Evolutionary conservation across 2,888 invertebrate species (phyloP).

Genomic region (Trichopoda pennipes): DNA sequence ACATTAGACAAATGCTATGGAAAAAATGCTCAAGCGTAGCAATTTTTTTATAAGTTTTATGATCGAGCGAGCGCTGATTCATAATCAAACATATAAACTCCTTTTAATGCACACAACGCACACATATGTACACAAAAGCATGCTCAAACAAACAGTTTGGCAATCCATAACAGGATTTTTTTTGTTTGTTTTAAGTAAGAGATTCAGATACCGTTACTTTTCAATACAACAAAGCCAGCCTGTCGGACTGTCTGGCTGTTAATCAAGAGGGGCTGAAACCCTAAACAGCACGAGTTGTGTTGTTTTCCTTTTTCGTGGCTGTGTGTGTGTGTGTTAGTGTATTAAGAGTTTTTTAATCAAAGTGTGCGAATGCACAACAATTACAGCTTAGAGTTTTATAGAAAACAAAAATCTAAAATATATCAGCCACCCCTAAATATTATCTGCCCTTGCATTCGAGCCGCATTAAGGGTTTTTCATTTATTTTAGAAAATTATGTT

Average conservation of each 20-base stretch:
- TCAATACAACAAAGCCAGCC: conserved; percentile 19
- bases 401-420: conserved; percentile 37
- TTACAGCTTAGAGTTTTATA: conserved; percentile 55
- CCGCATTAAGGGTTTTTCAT: conserved; percentile 51
- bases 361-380: conserved; percentile 53
- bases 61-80: conserved; percentile 70
- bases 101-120: not conserved
- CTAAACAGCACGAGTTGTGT: conserved; percentile 60
- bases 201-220: conserved; percentile 64
- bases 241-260: not conserved
- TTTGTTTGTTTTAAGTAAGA: conserved; percentile 20
- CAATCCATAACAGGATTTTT: conserved; percentile 62
- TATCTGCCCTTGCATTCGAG: conserved; percentile 21
- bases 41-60: conserved; percentile 67
- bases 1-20: conserved; percentile 30
- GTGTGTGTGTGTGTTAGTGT: conserved; percentile 20
- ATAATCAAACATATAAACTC: conserved; percentile 42
- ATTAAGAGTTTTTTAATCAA: conserved; percentile 63
- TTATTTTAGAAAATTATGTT: conserved; percentile 54
- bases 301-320: conserved; percentile 11
- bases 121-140: conserved; percentile 14
- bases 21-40: conserved; percentile 69
- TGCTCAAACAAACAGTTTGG: conserved; percentile 25
- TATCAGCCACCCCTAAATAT: conserved; percentile 43
- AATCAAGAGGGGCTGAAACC: conserved; percentile 60